Conservation (phyloP, 2,888 invertebrate species). For the Protodeltote pygarga region DNA sequence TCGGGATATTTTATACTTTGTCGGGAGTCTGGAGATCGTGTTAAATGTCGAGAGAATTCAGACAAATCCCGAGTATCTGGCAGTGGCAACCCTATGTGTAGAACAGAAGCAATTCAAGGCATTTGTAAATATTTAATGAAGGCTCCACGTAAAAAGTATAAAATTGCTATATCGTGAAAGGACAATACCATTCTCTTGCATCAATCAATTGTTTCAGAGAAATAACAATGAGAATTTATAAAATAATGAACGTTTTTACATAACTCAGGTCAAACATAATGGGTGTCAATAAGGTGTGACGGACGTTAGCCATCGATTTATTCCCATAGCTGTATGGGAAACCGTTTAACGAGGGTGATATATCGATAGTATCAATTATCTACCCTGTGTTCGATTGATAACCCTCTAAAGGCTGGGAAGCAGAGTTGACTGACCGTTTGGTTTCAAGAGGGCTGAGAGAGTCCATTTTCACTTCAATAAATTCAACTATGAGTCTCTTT, state of each 20-base stretch:
- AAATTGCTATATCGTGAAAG: no score
- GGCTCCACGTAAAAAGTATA: no score
- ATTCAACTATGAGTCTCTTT: neutral
- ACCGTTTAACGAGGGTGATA: slow-evolving; percentile 80
- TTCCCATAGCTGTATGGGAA: slow-evolving; percentile 70
- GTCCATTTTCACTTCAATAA: slow-evolving; percentile 21
- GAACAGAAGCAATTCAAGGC: no score
- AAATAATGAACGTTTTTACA: neutral
- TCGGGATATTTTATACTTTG: no score
- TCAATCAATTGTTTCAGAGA: neutral
- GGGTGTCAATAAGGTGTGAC: slow-evolving; percentile 29
- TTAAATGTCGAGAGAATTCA: no score
- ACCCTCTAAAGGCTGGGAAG: slow-evolving; percentile 61
- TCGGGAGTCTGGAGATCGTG: no score
- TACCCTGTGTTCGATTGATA: slow-evolving; percentile 63
- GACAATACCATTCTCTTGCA: slow-evolving; percentile 17
- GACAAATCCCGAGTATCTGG: no score
- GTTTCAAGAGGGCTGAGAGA: slow-evolving; percentile 15
- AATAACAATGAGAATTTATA: neutral
- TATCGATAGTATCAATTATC: slow-evolving; percentile 78
- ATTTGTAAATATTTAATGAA: no score
- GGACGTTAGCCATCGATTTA: slow-evolving; percentile 53
- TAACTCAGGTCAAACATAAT: slow-evolving; percentile 10
- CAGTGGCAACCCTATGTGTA: no score
- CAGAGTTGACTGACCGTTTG: slow-evolving; percentile 37